phyloP scores from a whole-genome alignment of 2,888 invertebrate species.

The Euproctis similis region DNA sequence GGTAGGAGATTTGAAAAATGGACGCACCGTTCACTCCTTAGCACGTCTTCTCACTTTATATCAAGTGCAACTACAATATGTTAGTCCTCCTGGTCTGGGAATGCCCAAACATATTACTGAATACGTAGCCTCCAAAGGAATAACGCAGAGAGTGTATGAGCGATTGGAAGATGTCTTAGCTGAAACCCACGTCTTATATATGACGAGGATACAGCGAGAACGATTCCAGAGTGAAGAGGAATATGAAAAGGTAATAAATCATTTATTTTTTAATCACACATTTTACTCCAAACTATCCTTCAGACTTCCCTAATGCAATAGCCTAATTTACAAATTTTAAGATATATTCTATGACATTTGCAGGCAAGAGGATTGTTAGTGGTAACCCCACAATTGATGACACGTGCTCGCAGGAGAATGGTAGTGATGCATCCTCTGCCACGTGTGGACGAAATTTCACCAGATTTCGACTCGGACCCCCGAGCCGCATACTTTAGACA shows the following conservation, averaged over 20 bases:
- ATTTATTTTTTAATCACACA: background rate
- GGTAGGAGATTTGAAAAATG: constrained; percentile 98
- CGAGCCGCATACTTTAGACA: constrained; percentile 99
- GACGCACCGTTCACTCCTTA: constrained; percentile 97
- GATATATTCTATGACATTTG: no score
- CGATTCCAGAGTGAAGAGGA: constrained; percentile 89
- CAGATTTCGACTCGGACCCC: constrained; percentile 96
- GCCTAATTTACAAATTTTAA: no score
- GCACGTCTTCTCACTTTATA: constrained; percentile 95
- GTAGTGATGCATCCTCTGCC: constrained; percentile 98
- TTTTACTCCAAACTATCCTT: no score
- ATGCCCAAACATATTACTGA: constrained; percentile 93
- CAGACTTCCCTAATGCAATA: no score
- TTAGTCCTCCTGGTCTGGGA: constrained; percentile 88
- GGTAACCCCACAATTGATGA: constrained; percentile 97
- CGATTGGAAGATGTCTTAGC: constrained; percentile 89
- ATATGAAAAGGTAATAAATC: constrained; percentile 83
- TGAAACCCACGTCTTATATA: constrained; percentile 97
- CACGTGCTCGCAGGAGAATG: constrained; percentile 93
- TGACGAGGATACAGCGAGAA: constrained; percentile 98
- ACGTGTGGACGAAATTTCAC: constrained; percentile 94
- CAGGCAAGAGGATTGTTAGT: constrained; percentile 91
- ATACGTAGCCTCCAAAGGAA: constrained; percentile 85
- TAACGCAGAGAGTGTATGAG: constrained; percentile 83
- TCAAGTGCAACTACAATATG: constrained; percentile 93